These are phyloP conservation scores for Buathra laborator DNA, from an alignment of 2,888 invertebrate species.

Conservation along the genomic window DNA sequence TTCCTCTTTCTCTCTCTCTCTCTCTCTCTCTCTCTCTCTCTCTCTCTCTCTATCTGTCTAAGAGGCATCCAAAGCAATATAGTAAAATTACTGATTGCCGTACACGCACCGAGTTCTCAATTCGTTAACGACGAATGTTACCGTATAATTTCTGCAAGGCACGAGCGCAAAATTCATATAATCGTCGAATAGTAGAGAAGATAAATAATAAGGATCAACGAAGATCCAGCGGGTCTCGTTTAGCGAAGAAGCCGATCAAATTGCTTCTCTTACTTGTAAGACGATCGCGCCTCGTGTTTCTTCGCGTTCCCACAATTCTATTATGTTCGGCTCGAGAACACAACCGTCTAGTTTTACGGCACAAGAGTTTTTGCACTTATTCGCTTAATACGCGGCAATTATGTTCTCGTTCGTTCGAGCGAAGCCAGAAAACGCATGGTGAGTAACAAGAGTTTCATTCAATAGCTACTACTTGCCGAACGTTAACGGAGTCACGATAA, in stretches of 20 bases:
- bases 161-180: slow-evolving; percentile 3
- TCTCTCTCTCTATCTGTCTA: background rate
- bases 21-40: background rate
- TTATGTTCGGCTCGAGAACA: slow-evolving; percentile 68
- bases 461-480: background rate
- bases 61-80: background rate
- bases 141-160: background rate
- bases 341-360: slow-evolving; percentile 65
- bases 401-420: slow-evolving; percentile 45
- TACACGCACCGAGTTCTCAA: background rate
- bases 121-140: slow-evolving; percentile 5
- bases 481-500: background rate
- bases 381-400: slow-evolving; percentile 54
- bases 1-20: background rate
- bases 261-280: slow-evolving; percentile 54
- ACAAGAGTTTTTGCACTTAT: slow-evolving; percentile 64
- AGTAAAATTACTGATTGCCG: slow-evolving; percentile 16
- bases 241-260: slow-evolving; percentile 60
- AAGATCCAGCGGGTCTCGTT: slow-evolving; percentile 32
- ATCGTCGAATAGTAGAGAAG: slow-evolving; percentile 37
- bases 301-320: slow-evolving; percentile 76
- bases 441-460: slow-evolving; percentile 19
- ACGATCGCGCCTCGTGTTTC: slow-evolving; percentile 52
- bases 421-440: slow-evolving; percentile 8
- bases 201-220: slow-evolving; percentile 19